A percentile compares a stretch with the other conserved stretches of the same genome.
Conservation (phyloP, 1,140 invertebrate species). For the Drosophila tsacasi region DNA sequence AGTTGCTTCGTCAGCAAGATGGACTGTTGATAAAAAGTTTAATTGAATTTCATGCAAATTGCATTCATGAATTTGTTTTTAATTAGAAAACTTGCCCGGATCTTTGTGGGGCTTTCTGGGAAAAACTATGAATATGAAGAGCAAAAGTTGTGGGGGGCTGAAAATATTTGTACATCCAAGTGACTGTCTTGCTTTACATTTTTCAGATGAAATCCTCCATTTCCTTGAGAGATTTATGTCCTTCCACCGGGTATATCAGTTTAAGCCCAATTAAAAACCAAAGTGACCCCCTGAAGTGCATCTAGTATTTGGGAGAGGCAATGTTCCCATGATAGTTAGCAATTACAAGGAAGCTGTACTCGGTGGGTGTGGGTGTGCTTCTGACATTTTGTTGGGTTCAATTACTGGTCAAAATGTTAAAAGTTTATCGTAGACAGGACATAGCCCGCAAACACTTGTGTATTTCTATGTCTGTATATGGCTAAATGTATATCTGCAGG, state of each 20-base stretch:
- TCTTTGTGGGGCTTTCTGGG: constrained; percentile 10
- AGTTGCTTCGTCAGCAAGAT: constrained; percentile 3
- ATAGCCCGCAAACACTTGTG: constrained; percentile 20
- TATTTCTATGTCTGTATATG: not conserved
- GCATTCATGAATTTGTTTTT: constrained; percentile 72
- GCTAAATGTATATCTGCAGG: not conserved
- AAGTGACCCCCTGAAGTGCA: constrained; percentile 10
- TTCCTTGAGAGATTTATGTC: constrained; percentile 24
- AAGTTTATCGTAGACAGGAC: constrained; percentile 34
- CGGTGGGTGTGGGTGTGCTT: constrained; percentile 18
- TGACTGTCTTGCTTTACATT: constrained; percentile 1
- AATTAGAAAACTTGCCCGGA: constrained; percentile 61
- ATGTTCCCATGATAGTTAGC: constrained; percentile 42
- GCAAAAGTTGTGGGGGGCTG: not conserved
- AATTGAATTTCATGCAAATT: constrained; percentile 81
- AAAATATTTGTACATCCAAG: constrained; percentile 30
- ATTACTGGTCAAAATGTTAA: constrained; percentile 61
- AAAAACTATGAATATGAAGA: constrained; percentile 35
- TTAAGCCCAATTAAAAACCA: constrained; percentile 34
- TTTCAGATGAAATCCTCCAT: constrained; percentile 27
- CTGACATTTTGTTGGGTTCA: constrained; percentile 65
- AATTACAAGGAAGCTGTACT: constrained; percentile 53
- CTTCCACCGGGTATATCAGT: constrained; percentile 3
- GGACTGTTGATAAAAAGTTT: constrained; percentile 67
- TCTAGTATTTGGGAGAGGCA: constrained; percentile 1